Base-by-base conservation (phyloP, 2,888 invertebrate genomes). In the Callimorpha dominula region DNA sequence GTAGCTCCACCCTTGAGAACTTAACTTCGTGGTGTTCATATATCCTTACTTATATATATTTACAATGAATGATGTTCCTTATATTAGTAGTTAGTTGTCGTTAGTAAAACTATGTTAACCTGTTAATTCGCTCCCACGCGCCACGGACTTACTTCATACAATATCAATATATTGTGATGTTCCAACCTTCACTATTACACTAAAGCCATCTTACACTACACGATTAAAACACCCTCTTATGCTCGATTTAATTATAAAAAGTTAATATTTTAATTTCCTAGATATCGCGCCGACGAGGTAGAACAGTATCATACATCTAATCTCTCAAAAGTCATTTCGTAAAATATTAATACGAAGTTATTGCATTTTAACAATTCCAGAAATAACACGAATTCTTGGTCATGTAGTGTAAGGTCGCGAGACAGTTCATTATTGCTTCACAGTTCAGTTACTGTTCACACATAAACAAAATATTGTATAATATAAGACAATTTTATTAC, bases 1-100 rank as follows among this genome's bases (percentile, higher is more conserved):
- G 86, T 85, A 86, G 81, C 68, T 75, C 74, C 73, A 78, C 79
- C 81, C 79, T 78, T 74, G 67, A 77, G 73, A 81, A 80, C 42
- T 62, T 70, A 81, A 80, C 42, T 62, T 70, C 52, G 83, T 84
- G 84, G 72, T 83, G 85, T 87, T 86, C 88, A 85, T 86, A 86
- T 86, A 83, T 82, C 78, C 84, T 89, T 88, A 88, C 80, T 85
- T 79, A 74, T 86, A 87, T 85, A 86, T 93, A 93, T 92, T 90
- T 93, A 92, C 92, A 93, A 78, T 85, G 86, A 87, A 85, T 81
- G 80, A 84, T 88, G 84, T 85, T 81, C 76, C 84, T 81, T 86
- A 87, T 72, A 79, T 84, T 14, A 84, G 75, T 86, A 87, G 81
- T 88, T 87, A 88, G 85, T 88, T 83, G 78, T 81, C 80, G 82